These are phyloP conservation scores for Temnothorax rugatulus DNA, from an alignment of 2,888 invertebrate species.

Conservation along the genomic window DNA sequence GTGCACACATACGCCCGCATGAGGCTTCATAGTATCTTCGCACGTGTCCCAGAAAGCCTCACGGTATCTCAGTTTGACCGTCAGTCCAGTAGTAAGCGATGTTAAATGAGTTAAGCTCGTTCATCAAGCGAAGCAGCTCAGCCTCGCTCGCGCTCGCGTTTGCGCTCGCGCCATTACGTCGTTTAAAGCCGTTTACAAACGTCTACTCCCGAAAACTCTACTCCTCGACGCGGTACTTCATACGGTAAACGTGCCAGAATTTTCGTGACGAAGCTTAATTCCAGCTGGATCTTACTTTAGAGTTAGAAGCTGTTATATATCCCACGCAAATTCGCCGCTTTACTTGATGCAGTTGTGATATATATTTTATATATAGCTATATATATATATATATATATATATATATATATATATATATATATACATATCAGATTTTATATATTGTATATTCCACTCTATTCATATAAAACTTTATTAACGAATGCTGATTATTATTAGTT, in stretches of 20 bases:
- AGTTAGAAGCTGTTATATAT: background rate
- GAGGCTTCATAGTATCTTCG: constrained; percentile 12
- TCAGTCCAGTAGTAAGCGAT: constrained; percentile 64
- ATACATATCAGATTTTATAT: background rate
- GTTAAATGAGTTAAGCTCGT: constrained; percentile 68
- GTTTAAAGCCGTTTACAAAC: constrained; percentile 57
- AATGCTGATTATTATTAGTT: background rate
- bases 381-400: no score
- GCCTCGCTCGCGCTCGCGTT: constrained; percentile 43
- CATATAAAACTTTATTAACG: background rate
- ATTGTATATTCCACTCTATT: background rate
- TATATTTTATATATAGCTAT: background rate
- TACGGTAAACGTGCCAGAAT: constrained; percentile 10
- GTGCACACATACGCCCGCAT: constrained; percentile 28
- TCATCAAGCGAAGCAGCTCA: constrained; percentile 57
- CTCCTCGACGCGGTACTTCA: constrained; percentile 39
- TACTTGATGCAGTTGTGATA: background rate
- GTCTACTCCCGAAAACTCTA: constrained; percentile 50
- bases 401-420: no score
- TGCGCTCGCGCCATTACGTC: constrained; percentile 53
- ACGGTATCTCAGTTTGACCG: constrained; percentile 59
- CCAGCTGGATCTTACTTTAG: constrained; percentile 30
- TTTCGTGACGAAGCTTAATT: constrained; percentile 49
- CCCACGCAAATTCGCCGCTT: background rate
- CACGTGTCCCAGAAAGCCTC: constrained; percentile 52